Evolutionary conservation across 2,797 vertebrate species (phyloP), one percentile per base, ranked within the genome.

Genomic region (Meda fulgida): DNA sequence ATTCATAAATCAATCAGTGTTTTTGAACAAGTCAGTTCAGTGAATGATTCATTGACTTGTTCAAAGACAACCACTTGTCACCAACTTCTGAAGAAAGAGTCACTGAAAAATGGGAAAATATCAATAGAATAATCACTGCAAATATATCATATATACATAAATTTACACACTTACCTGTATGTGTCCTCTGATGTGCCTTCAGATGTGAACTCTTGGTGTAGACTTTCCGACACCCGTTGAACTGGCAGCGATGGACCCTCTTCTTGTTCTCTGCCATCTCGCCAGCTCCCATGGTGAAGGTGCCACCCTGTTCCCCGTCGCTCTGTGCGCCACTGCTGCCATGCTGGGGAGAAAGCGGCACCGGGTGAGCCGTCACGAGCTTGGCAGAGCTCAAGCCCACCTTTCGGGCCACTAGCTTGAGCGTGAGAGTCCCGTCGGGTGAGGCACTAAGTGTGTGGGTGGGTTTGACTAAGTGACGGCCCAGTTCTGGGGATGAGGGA

Each of bases 171-270:
- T 93, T 94, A 99, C 98, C 98, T 96, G 98, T 99, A 91, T 99
- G 98, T 91, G 98, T 99, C 94, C 98, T 97, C 96, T 99, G 98
- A 92, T 99, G 98, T 90, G 98, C 98, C 94, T 99, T 99, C 93
- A 99, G 94, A 93, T 99, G 98, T 91, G 98, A 99, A 93, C 98
- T 99, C 96, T 99, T 99, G 94, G 98, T 99, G 93, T 99, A 99
- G 91, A 99, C 98, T 93, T 99, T 99, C 91, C 98, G 96, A 94
- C 98, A 99, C 90, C 98, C 98, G 58, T 99, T 99, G 93, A 99
- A 99, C 75, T 99, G 98, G 90, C 98, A 99, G 72, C 98, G 97
- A 91, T 99, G 98, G 91, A 99, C 97, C 90, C 98, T 96, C 94
- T 99, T 99, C 96, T 99, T 99, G 94, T 98, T 99, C 93, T 99